Percentiles rank a stretch among this genome's conserved stretches.
Conservation (phyloP, 2,888 invertebrate genomes). For the Apamea monoglypha region DNA sequence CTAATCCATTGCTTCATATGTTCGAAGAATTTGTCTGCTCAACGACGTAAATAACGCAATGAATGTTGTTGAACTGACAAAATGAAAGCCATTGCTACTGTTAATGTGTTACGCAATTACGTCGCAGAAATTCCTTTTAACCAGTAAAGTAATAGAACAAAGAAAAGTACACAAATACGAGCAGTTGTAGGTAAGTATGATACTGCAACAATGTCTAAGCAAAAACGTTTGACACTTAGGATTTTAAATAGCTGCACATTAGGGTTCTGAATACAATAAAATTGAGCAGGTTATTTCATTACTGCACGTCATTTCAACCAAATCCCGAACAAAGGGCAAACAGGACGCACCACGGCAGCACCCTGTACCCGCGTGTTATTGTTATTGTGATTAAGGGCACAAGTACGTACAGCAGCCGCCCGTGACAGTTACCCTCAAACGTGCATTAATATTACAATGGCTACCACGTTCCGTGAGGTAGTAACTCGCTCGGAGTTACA, state of each 20-base stretch:
- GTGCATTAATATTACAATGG: slow-evolving; percentile 81
- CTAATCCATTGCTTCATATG: background rate
- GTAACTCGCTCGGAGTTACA: slow-evolving; percentile 67
- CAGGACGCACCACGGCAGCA: slow-evolving; percentile 54
- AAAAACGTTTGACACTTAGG: background rate
- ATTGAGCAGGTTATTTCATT: background rate
- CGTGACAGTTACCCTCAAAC: slow-evolving; percentile 78
- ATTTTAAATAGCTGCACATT: background rate
- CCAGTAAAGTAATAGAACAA: background rate
- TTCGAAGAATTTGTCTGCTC: background rate
- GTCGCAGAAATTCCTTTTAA: background rate
- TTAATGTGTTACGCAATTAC: background rate
- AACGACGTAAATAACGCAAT: background rate
- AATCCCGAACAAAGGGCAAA: background rate
- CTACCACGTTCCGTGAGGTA: slow-evolving; percentile 75
- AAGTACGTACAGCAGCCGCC: slow-evolving; percentile 77
- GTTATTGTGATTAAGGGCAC: slow-evolving; percentile 83
- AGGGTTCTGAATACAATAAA: background rate
- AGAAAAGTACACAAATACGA: background rate
- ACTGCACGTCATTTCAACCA: background rate
- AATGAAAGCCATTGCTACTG: too few species aligned
- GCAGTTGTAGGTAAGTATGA: background rate
- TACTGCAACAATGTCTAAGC: too few species aligned
- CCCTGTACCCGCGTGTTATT: slow-evolving; percentile 77
- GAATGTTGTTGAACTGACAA: background rate